Percentiles rank a stretch among this genome's conserved stretches.
These are phyloP conservation scores for Drosophila bifasciata DNA, from an alignment of 1,140 invertebrate species.

Conservation along the genomic window DNA sequence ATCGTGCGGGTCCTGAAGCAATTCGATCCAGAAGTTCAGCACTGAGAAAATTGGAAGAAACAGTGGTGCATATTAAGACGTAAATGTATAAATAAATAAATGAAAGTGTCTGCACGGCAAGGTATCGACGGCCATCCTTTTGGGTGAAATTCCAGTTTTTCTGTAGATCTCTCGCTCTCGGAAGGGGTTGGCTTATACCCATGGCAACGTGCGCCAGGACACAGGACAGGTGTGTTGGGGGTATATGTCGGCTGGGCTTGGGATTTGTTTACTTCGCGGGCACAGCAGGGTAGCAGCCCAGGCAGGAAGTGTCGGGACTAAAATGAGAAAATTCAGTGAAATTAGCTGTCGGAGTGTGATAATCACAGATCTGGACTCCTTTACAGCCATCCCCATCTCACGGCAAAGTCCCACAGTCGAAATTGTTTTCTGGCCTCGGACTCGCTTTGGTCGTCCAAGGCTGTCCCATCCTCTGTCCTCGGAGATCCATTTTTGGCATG, in stretches of 20 bases:
- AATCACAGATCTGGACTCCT: conserved; percentile 71
- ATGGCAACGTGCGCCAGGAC: conserved; percentile 46
- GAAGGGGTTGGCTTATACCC: conserved; percentile 14
- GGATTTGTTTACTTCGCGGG: conserved; percentile 47
- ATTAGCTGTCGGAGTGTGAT: conserved; percentile 52
- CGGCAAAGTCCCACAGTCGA: conserved; percentile 24
- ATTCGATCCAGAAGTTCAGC: too few relatives aligned
- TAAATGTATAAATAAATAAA: too few relatives aligned
- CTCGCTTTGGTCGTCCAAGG: conserved; percentile 35
- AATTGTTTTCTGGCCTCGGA: conserved; percentile 55
- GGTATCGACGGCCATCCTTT: too few relatives aligned
- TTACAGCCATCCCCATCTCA: background rate
- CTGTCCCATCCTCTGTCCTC: conserved; percentile 72
- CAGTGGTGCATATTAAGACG: too few relatives aligned
- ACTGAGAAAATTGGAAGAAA: too few relatives aligned
- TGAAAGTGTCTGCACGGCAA: too few relatives aligned
- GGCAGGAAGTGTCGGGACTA: conserved; percentile 40
- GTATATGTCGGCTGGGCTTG: background rate
- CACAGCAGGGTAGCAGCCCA: conserved; percentile 11
- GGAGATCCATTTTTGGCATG: conserved; percentile 77
- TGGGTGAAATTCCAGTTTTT: too few relatives aligned
- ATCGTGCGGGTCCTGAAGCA: background rate
- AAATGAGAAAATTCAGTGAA: conserved; percentile 12
- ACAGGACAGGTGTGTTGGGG: conserved; percentile 14
- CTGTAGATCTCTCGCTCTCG: too few relatives aligned